Conservation (phyloP, 2,888 invertebrate genomes). For the Platynereis dumerilii region DNA sequence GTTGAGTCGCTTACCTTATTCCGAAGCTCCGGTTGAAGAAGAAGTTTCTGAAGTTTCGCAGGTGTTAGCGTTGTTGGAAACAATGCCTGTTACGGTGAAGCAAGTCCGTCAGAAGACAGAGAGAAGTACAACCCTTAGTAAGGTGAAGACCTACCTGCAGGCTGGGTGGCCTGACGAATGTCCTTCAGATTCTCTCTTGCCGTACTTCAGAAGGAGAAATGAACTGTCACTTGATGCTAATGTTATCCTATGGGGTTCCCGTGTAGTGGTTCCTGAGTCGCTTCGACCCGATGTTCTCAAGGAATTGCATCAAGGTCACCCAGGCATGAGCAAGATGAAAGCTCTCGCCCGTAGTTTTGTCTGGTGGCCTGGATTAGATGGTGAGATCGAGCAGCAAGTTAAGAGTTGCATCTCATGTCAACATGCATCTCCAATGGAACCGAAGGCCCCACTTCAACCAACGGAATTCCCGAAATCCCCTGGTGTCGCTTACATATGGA, state of each 20-base stretch:
- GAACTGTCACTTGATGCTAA: constrained; percentile 29
- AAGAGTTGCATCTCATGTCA: constrained; percentile 23
- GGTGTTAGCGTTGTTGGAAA: too few species aligned
- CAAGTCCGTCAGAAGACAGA: too few species aligned
- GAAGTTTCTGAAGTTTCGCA: too few species aligned
- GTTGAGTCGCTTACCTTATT: too few species aligned
- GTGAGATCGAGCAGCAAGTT: constrained; percentile 25
- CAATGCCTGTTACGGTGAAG: too few species aligned
- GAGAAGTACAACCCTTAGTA: too few species aligned
- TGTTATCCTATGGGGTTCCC: constrained; percentile 31
- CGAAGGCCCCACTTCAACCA: constrained; percentile 39
- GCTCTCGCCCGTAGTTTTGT: constrained; percentile 34
- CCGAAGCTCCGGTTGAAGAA: too few species aligned
- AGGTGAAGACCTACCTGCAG: too few species aligned
- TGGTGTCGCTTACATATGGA: constrained; percentile 47
- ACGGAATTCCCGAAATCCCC: constrained; percentile 42
- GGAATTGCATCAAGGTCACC: constrained; percentile 36
- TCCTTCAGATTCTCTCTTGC: neutral
- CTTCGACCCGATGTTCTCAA: constrained; percentile 25
- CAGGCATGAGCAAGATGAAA: constrained; percentile 40
- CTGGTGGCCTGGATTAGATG: constrained; percentile 41
- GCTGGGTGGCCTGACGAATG: too few species aligned
- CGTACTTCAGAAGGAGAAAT: neutral
- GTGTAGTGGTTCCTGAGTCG: constrained; percentile 35
- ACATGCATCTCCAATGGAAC: constrained; percentile 23